A percentile compares a stretch with the other conserved stretches of the same genome.
Evolutionary conservation across 1,140 invertebrate genomes (phyloP).

Genomic region (Idris sp.): DNA sequence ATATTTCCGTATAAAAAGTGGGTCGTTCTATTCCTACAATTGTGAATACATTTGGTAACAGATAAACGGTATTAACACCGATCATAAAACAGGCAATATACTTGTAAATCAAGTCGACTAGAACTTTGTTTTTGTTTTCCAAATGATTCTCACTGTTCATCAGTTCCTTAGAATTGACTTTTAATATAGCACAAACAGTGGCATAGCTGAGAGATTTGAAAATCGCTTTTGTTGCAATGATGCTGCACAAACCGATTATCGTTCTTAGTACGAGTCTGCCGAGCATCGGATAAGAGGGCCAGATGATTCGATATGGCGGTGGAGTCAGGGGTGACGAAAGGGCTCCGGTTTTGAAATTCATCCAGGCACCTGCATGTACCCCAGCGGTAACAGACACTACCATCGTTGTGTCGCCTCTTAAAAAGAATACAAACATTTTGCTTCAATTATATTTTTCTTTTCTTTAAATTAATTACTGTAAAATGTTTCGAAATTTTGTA

Average conservation of each 20-base stretch:
- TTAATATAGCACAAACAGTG: slow-evolving; percentile 83
- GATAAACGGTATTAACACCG: slow-evolving; percentile 86
- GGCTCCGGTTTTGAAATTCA: slow-evolving; percentile 87
- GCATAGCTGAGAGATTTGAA: slow-evolving; percentile 85
- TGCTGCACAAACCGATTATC: slow-evolving; percentile 84
- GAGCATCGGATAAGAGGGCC: slow-evolving; percentile 86
- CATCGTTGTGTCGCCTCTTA: slow-evolving; percentile 91
- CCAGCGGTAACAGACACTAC: slow-evolving; percentile 90
- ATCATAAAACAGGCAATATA: slow-evolving; percentile 87
- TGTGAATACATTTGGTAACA: slow-evolving; percentile 88
- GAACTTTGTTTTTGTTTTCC: slow-evolving; percentile 83
- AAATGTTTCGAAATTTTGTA: no score
- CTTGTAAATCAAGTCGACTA: slow-evolving; percentile 89
- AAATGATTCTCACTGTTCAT: slow-evolving; percentile 81
- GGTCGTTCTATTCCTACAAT: slow-evolving; percentile 86
- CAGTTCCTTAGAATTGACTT: slow-evolving; percentile 82
- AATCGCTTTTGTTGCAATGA: slow-evolving; percentile 83
- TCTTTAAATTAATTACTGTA: no score
- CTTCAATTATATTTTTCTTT: slow-evolving; percentile 4
- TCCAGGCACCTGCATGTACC: slow-evolving; percentile 88
- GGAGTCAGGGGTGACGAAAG: slow-evolving; percentile 79
- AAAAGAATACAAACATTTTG: slow-evolving; percentile 60
- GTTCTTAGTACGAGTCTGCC: slow-evolving; percentile 82
- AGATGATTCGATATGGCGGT: slow-evolving; percentile 87
- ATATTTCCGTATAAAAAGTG: slow-evolving; percentile 92